Evolutionary conservation across 2,113 vertebrate genomes (phyloP).

Genomic region (Sterna hirundo): DNA sequence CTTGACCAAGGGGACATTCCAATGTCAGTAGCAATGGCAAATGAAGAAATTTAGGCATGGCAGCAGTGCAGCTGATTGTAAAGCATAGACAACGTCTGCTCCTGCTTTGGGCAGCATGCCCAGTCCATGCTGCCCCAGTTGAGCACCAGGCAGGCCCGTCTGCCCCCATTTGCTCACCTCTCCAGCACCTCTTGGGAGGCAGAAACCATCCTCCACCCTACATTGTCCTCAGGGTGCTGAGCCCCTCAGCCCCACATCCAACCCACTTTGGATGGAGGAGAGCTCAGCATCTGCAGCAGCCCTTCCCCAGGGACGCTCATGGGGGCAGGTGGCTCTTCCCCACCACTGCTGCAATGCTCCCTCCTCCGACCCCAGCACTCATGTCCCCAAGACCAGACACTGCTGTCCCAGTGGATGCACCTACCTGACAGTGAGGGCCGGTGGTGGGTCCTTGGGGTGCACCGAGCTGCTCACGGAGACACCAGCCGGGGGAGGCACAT

Average conservation of each 20-base stretch:
- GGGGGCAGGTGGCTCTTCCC: neutral
- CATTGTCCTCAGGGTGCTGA: neutral
- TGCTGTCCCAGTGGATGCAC: neutral
- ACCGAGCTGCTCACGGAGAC: neutral
- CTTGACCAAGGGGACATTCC: neutral
- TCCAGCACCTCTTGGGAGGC: neutral
- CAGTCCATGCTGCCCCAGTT: accelerated
- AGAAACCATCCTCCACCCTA: neutral
- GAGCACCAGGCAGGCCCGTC: accelerated
- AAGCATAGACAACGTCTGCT: neutral
- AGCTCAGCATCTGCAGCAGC: neutral
- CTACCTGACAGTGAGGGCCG: neutral
- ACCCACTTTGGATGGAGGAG: neutral
- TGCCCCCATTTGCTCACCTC: neutral
- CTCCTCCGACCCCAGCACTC: neutral
- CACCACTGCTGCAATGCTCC: neutral
- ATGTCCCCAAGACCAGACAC: neutral
- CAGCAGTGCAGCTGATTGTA: neutral
- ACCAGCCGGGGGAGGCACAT: neutral
- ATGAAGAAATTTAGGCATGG: neutral
- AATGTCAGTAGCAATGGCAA: neutral
- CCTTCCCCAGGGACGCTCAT: neutral
- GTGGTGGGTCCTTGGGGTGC: neutral
- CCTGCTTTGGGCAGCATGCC: neutral
- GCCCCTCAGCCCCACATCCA: neutral